Conservation (phyloP, 2,797 vertebrate genomes). For the Lacerta viridis region DNA sequence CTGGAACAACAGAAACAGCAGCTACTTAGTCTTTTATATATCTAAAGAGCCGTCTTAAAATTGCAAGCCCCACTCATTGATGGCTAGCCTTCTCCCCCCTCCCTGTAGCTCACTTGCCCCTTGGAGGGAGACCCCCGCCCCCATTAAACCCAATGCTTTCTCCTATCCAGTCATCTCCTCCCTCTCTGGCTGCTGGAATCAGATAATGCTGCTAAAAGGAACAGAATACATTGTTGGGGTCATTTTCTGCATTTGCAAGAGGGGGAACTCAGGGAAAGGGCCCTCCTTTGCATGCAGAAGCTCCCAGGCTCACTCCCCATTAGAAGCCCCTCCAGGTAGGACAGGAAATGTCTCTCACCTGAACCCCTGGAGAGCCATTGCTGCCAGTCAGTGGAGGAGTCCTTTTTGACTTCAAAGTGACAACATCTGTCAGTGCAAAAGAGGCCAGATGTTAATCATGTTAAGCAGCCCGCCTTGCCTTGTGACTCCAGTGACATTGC, state of each 20-base stretch:
- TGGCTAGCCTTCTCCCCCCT: no score
- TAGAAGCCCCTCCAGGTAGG: no score
- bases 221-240: neutral
- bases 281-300: no score
- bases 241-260: neutral
- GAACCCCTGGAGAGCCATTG: no score
- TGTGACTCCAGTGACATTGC: no score
- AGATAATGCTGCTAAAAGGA: neutral
- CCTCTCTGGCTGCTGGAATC: neutral
- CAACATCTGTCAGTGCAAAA: no score
- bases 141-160: neutral
- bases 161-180: accelerated
- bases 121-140: neutral
- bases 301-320: no score
- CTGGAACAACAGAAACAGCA: constrained; percentile 52
- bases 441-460: no score
- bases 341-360: no score
- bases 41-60: neutral
- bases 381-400: no score
- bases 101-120: neutral
- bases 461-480: no score
- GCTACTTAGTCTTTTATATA: neutral
- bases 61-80: neutral
- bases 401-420: no score
- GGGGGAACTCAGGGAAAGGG: neutral